Base-by-base conservation (phyloP, 2,797 vertebrate genomes). In the Sylvilagus floridanus region DNA sequence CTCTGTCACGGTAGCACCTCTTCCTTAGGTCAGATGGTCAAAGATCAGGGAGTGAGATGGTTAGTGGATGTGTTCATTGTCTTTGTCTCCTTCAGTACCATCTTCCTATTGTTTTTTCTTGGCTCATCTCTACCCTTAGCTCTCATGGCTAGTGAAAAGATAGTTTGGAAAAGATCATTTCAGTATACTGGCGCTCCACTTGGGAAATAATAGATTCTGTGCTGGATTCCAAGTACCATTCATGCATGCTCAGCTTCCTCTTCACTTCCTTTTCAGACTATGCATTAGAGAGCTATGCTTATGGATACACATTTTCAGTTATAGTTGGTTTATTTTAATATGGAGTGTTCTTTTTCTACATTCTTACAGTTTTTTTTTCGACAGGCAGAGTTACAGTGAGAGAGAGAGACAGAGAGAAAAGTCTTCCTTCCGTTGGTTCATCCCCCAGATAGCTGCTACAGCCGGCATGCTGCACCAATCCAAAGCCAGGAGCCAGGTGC, bases 61-160 rank as follows among this genome's bases (percentile, higher is more conserved):
- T 65, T 75, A 42, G 26, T 60, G 72, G 47, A 68, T 26, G 60
- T 14, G 14, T n/a, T 66, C 42, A 8, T 47, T 47, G 21, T 65
- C 42, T 47, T 47, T 47, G 21, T 65, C 35, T 88, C 68, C 37
- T 83, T 93, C 21, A 47, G 9, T n/a, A 75, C 10, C n/a, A 66
- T 85, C 37, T 72, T 57, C 62, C 13, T 13, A 77, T 28, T 79
- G 54, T 79, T 90, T 37, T 76, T 81, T 87, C 79, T 92, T 83
- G 47, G 30, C 8, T 17, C 10, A 65, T 4, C 11, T 2, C 10
- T 2, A 65, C 4, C 22, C 19, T 5, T 66, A 62, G 5, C 69
- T 75, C 26, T 71, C 72, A 84, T 66, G 5, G 71, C 66, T 71
- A 84, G 87, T 90, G 37, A 81, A 93, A 94, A 75, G 4, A 24